These are phyloP conservation scores for Ophiothrix spiculata DNA, from an alignment of 35 echinoderm and acorn worm species.

Conservation along the genomic window DNA sequence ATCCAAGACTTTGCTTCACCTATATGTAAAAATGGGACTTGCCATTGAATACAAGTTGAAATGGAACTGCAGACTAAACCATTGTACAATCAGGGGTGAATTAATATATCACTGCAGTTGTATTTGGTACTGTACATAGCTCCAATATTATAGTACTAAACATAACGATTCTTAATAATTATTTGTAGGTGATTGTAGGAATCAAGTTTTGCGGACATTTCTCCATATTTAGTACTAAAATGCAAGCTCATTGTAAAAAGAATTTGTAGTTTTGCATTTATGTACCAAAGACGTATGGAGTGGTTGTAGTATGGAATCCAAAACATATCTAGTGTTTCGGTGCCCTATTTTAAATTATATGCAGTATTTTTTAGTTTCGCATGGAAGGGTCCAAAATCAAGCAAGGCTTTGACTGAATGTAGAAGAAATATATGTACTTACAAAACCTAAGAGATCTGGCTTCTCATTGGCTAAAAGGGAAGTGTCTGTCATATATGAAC, in stretches of 20 bases:
- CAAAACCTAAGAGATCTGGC: too few relatives aligned
- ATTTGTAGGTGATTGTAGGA: background rate
- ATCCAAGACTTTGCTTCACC: background rate
- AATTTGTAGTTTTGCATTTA: background rate
- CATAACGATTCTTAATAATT: background rate
- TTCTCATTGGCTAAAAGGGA: too few relatives aligned
- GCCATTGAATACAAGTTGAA: background rate
- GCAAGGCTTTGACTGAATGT: too few relatives aligned
- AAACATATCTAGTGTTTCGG: background rate
- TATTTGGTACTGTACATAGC: constrained; percentile 2
- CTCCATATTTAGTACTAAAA: constrained; percentile 7
- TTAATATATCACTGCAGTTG: background rate
- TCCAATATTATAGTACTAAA: background rate
- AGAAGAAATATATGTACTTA: too few relatives aligned
- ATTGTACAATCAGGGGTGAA: background rate
- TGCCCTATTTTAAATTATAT: background rate
- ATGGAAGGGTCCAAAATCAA: background rate
- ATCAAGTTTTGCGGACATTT: background rate
- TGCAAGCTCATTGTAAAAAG: background rate
- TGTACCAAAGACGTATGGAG: constrained; percentile 4
- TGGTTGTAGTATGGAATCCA: background rate
- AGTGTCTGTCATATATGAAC: too few relatives aligned
- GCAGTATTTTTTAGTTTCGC: background rate
- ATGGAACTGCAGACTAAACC: background rate
- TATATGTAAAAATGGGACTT: background rate